phyloP scores from a whole-genome alignment of 2,797 vertebrate species.

The Oreonectes daqikongensis region DNA sequence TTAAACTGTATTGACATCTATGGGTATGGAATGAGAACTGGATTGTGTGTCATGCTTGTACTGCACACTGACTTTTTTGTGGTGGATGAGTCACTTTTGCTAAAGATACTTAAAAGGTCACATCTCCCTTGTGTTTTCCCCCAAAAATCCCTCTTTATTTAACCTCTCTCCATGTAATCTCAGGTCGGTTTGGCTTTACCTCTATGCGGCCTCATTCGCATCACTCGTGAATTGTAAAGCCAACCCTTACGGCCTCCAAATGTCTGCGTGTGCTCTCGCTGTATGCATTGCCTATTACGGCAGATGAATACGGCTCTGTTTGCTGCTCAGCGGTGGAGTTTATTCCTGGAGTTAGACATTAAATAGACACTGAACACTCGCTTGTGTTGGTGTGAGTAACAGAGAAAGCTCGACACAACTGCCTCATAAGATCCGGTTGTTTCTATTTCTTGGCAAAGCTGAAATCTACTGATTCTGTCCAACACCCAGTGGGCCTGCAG shows the following conservation, averaged over 20 bases:
- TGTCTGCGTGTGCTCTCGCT: conserved; percentile 3
- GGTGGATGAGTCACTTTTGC: conserved; percentile 19
- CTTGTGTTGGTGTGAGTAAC: conserved; percentile 55
- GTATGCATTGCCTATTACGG: conserved; percentile 45
- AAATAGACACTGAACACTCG: conserved; percentile 43
- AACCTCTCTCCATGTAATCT: neutral
- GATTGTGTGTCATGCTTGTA: neutral
- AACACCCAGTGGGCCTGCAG: conserved; percentile 56
- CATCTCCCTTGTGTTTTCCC: conserved; percentile 4
- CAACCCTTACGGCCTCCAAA: neutral
- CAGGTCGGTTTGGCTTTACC: conserved; percentile 24
- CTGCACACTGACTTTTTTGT: conserved; percentile 12
- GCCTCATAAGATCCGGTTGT: conserved; percentile 58
- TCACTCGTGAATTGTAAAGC: conserved; percentile 22
- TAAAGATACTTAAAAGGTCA: conserved; percentile 32
- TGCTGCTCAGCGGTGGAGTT: conserved; percentile 33
- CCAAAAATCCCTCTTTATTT: conserved; percentile 21
- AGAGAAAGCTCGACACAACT: conserved; percentile 48
- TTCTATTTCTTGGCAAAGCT: conserved; percentile 54
- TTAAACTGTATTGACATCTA: neutral
- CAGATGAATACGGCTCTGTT: conserved; percentile 44
- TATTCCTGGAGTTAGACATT: conserved; percentile 46
- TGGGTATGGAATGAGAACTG: neutral
- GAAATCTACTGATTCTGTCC: conserved; percentile 51
- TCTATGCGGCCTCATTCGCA: conserved; percentile 7